Evolutionary conservation across 2,888 invertebrate species (phyloP), one percentile per base, ranked within the genome.

Genomic region (Dioctria linearis): DNA sequence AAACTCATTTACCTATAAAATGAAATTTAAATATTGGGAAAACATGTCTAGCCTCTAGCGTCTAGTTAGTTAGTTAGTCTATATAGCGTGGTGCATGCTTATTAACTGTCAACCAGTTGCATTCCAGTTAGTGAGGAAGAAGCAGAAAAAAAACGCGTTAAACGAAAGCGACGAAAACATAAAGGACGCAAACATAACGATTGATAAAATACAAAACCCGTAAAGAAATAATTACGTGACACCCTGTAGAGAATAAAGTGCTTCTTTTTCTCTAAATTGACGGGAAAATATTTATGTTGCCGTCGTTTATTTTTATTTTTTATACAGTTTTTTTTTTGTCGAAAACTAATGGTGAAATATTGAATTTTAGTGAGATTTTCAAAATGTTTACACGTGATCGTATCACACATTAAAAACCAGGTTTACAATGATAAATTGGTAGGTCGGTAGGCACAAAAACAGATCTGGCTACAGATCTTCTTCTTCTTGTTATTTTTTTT

Each of bases 211-310:
- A 69, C 69, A 69, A 69, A 69, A 37, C 49, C 49, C 69, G 49
- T 69, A 69, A 69, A 69, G 69, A 69, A 69, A 51, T 39, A 69
- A 69, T 69, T 69, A 69, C 25, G 69, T 69, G 69, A 69, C 69
- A 39, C 51, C 69, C 69, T 46, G 51, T 37, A 8, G 69, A 4
- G 69, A 69, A 51, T 51, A 49, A 11, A 51, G 51, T 39, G 51
- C 69, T 69, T 49, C 69, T 39, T 51, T n/a, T 39, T 25, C 69
- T 69, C 37, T 49, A 49, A 49, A 51, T 51, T 5, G 4, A 8
- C 6, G 6, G 51, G 9, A 37, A 11, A 51, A 69, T 49, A 69
- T 49, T 49, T 69, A 69, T 54, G 69, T 69, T 69, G 69, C 49
- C 49, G 69, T 69, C 25, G 25, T 25, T 25, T 25, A 25, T 25